Evolutionary conservation across 2,797 vertebrate species (phyloP), one percentile per base, ranked within the genome.

Genomic region (Danio jaintianensis): DNA sequence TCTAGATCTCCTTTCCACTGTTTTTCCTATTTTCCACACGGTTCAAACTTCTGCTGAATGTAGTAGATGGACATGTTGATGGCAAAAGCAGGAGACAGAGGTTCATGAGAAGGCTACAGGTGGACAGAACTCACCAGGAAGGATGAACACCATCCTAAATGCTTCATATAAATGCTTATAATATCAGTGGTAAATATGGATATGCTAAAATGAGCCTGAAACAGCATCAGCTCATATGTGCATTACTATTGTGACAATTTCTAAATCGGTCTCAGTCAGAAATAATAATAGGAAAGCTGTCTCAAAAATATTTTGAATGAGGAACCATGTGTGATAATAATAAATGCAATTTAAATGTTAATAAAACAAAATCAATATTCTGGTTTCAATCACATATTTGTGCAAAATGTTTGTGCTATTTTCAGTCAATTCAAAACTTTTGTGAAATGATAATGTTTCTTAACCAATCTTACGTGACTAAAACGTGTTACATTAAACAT

Each of bases 61-160:
- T 62, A 15, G 85, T 62, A 15, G 68, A 74, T 75, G 40, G 62
- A 62, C 69, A 84, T 64, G 40, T 79, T 83, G 74, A 83, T 79
- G 73, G 74, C 53, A 29, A 75, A 80, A 84, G 50, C 68, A 75
- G 72, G 42, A 45, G 80, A 74, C 66, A 48, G 84, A 10, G 85
- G 70, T 42, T 73, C 80, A 89, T 89, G 85, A 83, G 87, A 88
- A 89, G 84, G 79, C 88, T 87, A 90, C 83, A 86, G 90, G 89
- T 83, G 90, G 90, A 88, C 88, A 87, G 85, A 59, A 85, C 77
- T 81, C 82, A 47, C 7, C 22, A 18, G 50, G 18, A 36, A n/a
- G 63, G 75, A 79, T 63, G 22, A 40, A 63, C 16, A 40, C 1
- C 52, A 53, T 22, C 38, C 40, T 43, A 42, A 75, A 45, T 22